Evolutionary conservation across 2,797 vertebrate species (phyloP), one percentile per base, ranked within the genome.

Genomic region (Channallabes apus): DNA sequence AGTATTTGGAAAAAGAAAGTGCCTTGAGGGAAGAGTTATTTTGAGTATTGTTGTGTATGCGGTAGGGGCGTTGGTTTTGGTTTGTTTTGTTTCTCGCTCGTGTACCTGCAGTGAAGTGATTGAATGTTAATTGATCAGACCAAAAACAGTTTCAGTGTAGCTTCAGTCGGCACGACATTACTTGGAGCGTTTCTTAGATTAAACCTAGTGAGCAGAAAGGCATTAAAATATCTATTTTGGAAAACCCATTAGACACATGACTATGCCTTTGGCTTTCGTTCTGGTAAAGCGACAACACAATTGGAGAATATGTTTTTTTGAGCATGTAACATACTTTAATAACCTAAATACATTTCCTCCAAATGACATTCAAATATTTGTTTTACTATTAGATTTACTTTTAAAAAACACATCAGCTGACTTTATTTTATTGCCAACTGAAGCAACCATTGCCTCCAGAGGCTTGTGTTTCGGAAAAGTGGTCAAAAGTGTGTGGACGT

Each of bases 31-130:
- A 79, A 41, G 41, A 56, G 8, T 32, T 67, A 58, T 18, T 35
- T 29, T 35, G 15, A 46, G 29, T 41, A 4, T 56, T n/a, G 1
- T 51, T 73, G 27, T 75, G 17, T 24, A 17, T 61, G 77, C 20
- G 14, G 20, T 24, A 77, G 29, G 9, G 56, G 32, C 12, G 7
- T 32, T n/a, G 58, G 0, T 0, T 24, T 38, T 38, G 38, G 6
- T 38, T 38, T 41, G 6, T 41, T 68, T 61, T 22, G 6, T 8
- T 24, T 4, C 22, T 24, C 4, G 3, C 59, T 64, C 15, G 8
- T 46, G 24, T 64, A 65, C 61, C 38, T 65, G 62, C 62, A 51
- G 78, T 51, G n/a, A 51, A 51, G 78, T 29, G 51, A 80, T n/a
- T 79, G 27, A 58, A 77, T 59, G 27, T 22, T 3, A 54, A 58